Conservation (phyloP, 2,113 vertebrate genomes). For the Chaenogobius annularis region DNA sequence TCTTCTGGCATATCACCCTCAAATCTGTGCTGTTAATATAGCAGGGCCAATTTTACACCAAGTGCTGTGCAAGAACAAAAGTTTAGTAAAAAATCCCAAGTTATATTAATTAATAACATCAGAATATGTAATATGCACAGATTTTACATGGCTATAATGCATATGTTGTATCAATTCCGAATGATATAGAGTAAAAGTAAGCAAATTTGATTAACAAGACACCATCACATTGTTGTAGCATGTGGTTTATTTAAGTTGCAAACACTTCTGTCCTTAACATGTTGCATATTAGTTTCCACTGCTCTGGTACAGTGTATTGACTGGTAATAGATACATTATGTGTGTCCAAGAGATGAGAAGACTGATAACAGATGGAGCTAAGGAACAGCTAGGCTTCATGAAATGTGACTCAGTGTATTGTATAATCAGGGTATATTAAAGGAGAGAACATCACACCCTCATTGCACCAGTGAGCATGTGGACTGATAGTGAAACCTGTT, state of each 20-base stretch:
- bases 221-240: neutral
- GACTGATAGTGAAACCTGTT: neutral
- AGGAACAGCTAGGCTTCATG: slow-evolving; percentile 48
- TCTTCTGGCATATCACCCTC: slow-evolving; percentile 50
- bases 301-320: neutral
- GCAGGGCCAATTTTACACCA: slow-evolving; percentile 22
- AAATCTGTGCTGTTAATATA: slow-evolving; percentile 65
- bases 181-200: neutral
- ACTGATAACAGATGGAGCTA: slow-evolving; percentile 60
- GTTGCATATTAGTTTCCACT: neutral
- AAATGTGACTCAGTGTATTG: slow-evolving; percentile 69
- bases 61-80: slow-evolving; percentile 18
- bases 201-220: neutral
- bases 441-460: slow-evolving; percentile 71
- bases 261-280: slow-evolving; percentile 16
- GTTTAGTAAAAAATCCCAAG: neutral
- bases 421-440: slow-evolving; percentile 71
- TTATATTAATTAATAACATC: neutral
- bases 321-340: slow-evolving; percentile 3
- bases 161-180: neutral
- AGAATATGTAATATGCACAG: neutral
- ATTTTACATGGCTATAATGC: neutral
- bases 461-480: slow-evolving; percentile 50
- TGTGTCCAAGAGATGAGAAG: slow-evolving; percentile 36
- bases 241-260: neutral